Evolutionary conservation across 2,888 invertebrate genomes (phyloP).

Genomic region (Melieria omissa): DNA sequence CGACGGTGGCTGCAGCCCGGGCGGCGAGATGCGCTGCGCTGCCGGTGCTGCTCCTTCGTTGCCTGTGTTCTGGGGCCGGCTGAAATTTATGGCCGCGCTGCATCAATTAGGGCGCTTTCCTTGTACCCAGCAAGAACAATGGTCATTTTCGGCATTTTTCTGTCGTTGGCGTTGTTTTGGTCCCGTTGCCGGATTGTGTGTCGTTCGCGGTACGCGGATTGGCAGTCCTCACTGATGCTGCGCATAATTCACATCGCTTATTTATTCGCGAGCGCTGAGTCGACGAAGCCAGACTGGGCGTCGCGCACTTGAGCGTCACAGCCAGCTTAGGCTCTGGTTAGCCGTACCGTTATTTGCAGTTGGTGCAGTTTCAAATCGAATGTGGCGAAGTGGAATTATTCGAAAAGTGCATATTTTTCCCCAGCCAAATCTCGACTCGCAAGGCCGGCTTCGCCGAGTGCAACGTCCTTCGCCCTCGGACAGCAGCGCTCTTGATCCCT

Average conservation of each 20-base stretch:
- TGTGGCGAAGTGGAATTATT: no score
- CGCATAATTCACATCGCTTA: constrained; percentile 57
- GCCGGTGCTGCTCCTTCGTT: no score
- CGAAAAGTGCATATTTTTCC: no score
- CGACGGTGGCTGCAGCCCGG: constrained; percentile 2
- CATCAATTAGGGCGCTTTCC: constrained; percentile 61
- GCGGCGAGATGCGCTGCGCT: neutral
- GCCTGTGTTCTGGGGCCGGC: constrained; percentile 22
- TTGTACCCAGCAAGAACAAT: constrained; percentile 50
- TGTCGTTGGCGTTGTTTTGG: constrained; percentile 24
- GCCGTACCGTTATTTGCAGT: no score
- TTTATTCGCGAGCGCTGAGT: constrained; percentile 6
- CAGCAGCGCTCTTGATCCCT: no score
- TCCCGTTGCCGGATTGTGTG: constrained; percentile 17
- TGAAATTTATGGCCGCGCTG: constrained; percentile 62
- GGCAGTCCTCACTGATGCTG: constrained; percentile 60
- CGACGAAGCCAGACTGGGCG: constrained; percentile 34
- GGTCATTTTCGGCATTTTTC: constrained; percentile 30
- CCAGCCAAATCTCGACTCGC: no score
- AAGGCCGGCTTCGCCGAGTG: no score
- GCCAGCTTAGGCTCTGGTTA: neutral
- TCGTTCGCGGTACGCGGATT: constrained; percentile 13
- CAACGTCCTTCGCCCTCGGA: no score
- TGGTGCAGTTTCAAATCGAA: no score
- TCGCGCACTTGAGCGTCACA: neutral